phyloP scores from a whole-genome alignment of 2,797 vertebrate species.

The Monodelphis domestica region DNA sequence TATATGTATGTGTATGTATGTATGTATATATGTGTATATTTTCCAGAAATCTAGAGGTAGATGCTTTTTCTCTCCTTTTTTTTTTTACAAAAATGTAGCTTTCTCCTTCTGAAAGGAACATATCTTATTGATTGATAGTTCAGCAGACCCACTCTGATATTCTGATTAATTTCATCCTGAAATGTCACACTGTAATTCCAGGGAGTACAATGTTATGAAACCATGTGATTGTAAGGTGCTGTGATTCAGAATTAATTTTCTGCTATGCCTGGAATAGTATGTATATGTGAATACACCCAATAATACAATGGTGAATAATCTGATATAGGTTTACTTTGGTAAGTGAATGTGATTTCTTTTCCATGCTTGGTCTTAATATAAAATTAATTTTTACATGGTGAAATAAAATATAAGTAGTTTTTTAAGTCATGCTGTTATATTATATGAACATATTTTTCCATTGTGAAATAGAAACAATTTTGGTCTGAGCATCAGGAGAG shows the following conservation, averaged over 20 bases:
- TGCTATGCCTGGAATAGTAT: not conserved
- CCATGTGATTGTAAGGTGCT: not conserved
- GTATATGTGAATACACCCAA: slow-evolving; percentile 2
- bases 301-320: not conserved
- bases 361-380: not conserved
- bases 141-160: not conserved
- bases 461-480: slow-evolving; percentile 3
- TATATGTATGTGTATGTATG: no score
- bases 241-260: slow-evolving; percentile 16
- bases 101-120: not conserved
- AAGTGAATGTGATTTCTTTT: not conserved
- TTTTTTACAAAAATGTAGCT: not conserved
- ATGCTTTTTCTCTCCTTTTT: not conserved
- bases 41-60: not conserved
- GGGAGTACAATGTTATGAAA: not conserved
- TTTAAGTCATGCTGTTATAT: not conserved
- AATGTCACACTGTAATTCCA: not conserved
- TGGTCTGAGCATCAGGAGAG: not conserved
- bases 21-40: not conserved
- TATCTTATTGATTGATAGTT: slow-evolving; percentile 17
- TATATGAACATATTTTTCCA: not conserved
- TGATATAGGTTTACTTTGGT: not conserved
- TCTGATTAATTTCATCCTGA: not conserved
- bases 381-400: not conserved
- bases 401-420: not conserved